Evolutionary conservation across 2,888 invertebrate species (phyloP), one percentile per base, ranked within the genome.

Genomic region (Aspidiotus destructor): DNA sequence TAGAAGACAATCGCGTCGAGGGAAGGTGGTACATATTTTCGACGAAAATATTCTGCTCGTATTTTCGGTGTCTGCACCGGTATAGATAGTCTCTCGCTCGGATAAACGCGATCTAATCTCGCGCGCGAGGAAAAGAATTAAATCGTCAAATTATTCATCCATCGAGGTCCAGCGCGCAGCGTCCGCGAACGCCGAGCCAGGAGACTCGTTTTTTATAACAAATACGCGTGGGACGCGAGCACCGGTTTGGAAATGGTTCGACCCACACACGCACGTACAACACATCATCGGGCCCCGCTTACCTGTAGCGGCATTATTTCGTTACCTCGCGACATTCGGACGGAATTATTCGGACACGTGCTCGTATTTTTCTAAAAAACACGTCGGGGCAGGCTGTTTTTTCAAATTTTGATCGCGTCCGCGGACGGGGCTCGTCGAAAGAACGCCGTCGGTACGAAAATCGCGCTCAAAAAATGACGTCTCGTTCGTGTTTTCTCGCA

Each of bases 201-300:
- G 28, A 28, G 48, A 48, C 48, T 48, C n/a, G 48, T 48, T 48
- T 28, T 48, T 48, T 48, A 48, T 48, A 48, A 48, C 48, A 48
- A 63, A 63, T 52, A 62, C 63, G 63, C 63, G 63, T 63, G 63
- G 63, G 63, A 63, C 41, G 63, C 54, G 54, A 54, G 54, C 63
- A 63, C 63, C 63, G 63, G 63, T 63, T 63, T 63, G 55, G 63
- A 54, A 28, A 63, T 55, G 55, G 63, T 63, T 48, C 48, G 48
- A n/a, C 48, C 48, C 48, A 48, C 48, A 48, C 48, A 48, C 11
- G 28, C 28, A 28, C 28, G 28, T 28, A 28, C 28, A 28, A 28
- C 28, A 28, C 28, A 28, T 28, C 28, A 28, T 28, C 28, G 28
- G 28, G 28, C 28, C 28, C n/a, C 48, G 48, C 48, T 48, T 63